A percentile compares a stretch with the other conserved stretches of the same genome.
These are phyloP conservation scores for Acropora tenuis DNA, from an alignment of 64 coral and sea anemone genomes.

Conservation along the genomic window DNA sequence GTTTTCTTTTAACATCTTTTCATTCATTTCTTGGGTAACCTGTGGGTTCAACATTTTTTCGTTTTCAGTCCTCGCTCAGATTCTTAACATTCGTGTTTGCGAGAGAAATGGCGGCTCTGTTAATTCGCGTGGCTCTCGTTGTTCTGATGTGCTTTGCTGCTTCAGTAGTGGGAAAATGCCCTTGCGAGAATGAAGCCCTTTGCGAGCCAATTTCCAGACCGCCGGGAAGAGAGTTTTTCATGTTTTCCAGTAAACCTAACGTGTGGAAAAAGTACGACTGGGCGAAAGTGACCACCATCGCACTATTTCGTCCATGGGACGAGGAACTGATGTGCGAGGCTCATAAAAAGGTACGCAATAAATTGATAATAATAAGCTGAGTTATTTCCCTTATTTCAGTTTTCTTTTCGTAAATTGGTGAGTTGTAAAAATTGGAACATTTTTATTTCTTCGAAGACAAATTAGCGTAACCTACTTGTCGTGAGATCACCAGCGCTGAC, in stretches of 20 bases:
- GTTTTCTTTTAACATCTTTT: no score
- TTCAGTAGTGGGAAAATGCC: constrained; percentile 54
- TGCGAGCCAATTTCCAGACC: constrained; percentile 83
- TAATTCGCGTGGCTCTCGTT: background rate
- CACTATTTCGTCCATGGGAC: constrained; percentile 91
- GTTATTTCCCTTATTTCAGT: background rate
- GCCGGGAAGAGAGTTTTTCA: constrained; percentile 83
- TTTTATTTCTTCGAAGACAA: background rate
- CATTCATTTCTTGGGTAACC: no score
- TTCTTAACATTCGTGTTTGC: background rate
- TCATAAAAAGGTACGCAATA: constrained; percentile 76
- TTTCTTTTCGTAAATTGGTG: background rate
- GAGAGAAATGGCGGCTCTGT: background rate
- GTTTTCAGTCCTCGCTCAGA: background rate
- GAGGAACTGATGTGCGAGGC: constrained; percentile 92
- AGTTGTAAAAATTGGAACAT: background rate
- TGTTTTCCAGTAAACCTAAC: constrained; percentile 80
- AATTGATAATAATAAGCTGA: background rate
- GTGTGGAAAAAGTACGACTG: constrained; percentile 94
- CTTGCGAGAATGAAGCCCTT: constrained; percentile 67
- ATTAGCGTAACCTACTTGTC: background rate
- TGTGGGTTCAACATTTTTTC: background rate
- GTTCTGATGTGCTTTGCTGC: background rate
- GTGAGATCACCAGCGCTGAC: background rate
- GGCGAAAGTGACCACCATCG: constrained; percentile 84